These are phyloP conservation scores for Ia io DNA, from an alignment of 2,113 vertebrate genomes.

Conservation along the genomic window DNA sequence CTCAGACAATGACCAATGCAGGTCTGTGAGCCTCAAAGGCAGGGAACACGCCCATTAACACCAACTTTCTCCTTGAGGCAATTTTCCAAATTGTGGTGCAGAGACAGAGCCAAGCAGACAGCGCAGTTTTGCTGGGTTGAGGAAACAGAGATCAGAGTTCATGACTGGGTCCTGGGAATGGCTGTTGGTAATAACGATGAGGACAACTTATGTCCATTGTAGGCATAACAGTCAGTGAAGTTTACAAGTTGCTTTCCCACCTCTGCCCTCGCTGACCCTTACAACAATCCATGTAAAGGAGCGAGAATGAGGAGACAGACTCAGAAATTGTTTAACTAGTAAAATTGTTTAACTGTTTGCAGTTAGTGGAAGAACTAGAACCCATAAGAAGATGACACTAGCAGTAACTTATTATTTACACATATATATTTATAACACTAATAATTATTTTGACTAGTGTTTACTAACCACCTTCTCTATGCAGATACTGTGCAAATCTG, in stretches of 20 bases:
- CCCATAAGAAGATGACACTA: background rate
- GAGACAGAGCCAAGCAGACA: background rate
- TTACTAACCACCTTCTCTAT: background rate
- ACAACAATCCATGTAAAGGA: background rate
- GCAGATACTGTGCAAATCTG: background rate
- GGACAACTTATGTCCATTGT: background rate
- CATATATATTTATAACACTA: background rate
- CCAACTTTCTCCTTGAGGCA: background rate
- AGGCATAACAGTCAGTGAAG: background rate
- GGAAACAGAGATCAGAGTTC: background rate
- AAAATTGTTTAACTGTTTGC: background rate
- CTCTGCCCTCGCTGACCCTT: background rate
- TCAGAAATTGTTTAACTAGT: background rate
- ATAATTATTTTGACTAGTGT: background rate
- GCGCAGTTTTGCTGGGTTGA: background rate
- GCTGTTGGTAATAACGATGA: background rate
- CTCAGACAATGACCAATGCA: background rate
- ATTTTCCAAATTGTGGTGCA: background rate
- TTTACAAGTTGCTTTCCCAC: background rate
- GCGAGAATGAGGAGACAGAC: background rate
- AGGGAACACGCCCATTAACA: background rate
- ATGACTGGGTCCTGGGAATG: background rate
- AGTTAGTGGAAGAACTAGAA: background rate
- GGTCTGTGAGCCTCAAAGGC: background rate
- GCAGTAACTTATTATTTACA: background rate